Evolutionary conservation across 2,113 vertebrate genomes (phyloP), one percentile per base, ranked within the genome.

Genomic region (Hyaena hyaena): DNA sequence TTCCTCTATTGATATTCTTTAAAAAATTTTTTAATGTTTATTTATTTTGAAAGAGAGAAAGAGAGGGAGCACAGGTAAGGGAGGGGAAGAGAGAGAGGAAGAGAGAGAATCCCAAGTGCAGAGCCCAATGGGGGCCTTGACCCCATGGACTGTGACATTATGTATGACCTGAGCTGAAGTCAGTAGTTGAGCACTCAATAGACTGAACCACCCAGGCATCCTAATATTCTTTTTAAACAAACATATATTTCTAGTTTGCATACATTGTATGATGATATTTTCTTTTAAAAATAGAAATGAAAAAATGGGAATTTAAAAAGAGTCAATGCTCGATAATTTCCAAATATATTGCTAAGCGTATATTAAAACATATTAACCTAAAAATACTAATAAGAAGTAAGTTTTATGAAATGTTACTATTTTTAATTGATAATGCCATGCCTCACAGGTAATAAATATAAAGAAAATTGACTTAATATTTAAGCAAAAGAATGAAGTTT

Each of bases 381-480:
- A 93, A 96, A 85, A 16, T 9, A 65, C 50, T 81, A 39, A 50
- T 35, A 26, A 16, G 15, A 55, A 33, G 1, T 93, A 96, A 31
- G 12, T 55, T 94, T 92, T 90, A 35, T 79, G 26, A 90, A 94
- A n/a, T 26, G 0, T 68, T 85, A n/a, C 39, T 77, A 26, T 94
- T 87, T 96, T 94, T 31, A 88, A 48, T 81, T 94, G 26, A 76
- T 92, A 91, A 76, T 71, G 65, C 76, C n/a, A 61, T 17, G 33
- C 10, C 7, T 84, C 81, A 68, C 11, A 35, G 10, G 26, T 88
- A 81, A 79, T 43, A 86, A 21, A 87, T 48, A 82, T 86, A 95
- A 94, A n/a, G 19, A 50, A 93, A 95, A 92, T 43, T 86, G 12
- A 74, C 71, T 96, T 96, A 88, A 28, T 94, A 97, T 85, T 96